phyloP scores from a whole-genome alignment of 1,140 invertebrate species.

The Chironomus striatipennis region DNA sequence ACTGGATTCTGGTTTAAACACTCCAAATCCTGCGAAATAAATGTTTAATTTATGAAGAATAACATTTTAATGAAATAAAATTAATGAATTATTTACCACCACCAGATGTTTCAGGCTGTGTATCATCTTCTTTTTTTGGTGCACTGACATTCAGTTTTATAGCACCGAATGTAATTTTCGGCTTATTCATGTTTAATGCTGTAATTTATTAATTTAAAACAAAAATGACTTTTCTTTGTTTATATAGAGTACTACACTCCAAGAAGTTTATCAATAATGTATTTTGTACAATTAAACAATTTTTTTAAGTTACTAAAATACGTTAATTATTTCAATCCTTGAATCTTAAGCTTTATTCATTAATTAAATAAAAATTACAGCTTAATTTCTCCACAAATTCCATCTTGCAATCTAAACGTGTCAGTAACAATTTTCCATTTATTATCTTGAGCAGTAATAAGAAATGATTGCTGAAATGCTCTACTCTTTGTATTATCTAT shows the following conservation, averaged over 20 bases:
- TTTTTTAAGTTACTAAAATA: not conserved
- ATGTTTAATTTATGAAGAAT: not conserved
- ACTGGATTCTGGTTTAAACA: constrained; percentile 44
- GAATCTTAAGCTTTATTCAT: too few species aligned
- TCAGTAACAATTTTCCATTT: constrained; percentile 87
- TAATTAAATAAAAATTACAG: too few species aligned
- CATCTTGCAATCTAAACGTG: constrained; percentile 65
- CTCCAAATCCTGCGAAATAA: constrained; percentile 49
- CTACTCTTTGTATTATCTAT: constrained; percentile 49
- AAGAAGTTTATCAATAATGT: not conserved
- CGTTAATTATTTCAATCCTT: not conserved
- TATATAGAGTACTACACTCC: not conserved
- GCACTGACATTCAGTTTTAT: constrained; percentile 42
- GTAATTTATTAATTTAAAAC: not conserved
- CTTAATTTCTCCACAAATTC: constrained; percentile 12
- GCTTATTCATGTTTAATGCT: constrained; percentile 33
- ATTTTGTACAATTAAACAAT: not conserved
- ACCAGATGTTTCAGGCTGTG: constrained; percentile 31
- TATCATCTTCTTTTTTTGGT: constrained; percentile 28
- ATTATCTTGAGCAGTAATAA: constrained; percentile 70
- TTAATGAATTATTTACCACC: constrained; percentile 28
- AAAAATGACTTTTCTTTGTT: not conserved
- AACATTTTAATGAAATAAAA: constrained; percentile 24
- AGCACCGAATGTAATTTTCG: constrained; percentile 50
- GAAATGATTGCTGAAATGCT: constrained; percentile 70